Base-by-base conservation (phyloP, 2,888 invertebrate genomes). In the Sarcophaga subvicina region DNA sequence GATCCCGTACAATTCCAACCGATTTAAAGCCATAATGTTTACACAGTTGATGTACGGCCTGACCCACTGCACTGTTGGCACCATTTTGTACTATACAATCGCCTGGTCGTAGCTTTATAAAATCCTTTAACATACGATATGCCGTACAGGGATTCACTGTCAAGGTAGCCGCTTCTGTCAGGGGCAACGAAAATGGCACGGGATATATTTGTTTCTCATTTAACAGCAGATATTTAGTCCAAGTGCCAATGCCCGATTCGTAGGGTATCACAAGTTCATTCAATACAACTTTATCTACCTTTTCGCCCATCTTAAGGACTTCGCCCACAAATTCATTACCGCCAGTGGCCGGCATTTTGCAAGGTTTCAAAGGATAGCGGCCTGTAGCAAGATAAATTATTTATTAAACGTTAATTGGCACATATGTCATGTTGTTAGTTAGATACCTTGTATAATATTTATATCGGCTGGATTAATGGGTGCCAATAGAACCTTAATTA, bases 381-480 rank as follows among this genome's bases (percentile, higher is more conserved):
- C 94, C 94, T 94, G 80, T 54, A 83, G 60, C 14, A 17, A 20
- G 37, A 63, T 17, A 17, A 54, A 70, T 22, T 12, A 22, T 2
- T 70, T 49, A 10, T 66, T 25, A 17, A n/a, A n/a, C 93, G 11
- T 12, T 4, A 60, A 14, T 6, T 63, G 22, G 22, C n/a, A 47
- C 72, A 12, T 17, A 25, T 20, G 2, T n/a, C 10, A 5, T 63
- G 72, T 66, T 71, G 14, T 45, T n/a, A 4, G 14, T 45, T n/a
- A 4, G 14, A 59, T 93, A 94, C 99, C 99, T 95, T 99, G 98
- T 89, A 99, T 98, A 72, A 97, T 98, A 93, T 99, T 99, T 80
- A 99, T 98, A 93, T 99, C 99, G 0, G 99, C 98, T 6, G 99
- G 99, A 94, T 99, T 99, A 11, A 99, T 96, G 0, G 99, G 98